Evolutionary conservation across 2,888 invertebrate genomes (phyloP).

Genomic region (Craniophora ligustri): DNA sequence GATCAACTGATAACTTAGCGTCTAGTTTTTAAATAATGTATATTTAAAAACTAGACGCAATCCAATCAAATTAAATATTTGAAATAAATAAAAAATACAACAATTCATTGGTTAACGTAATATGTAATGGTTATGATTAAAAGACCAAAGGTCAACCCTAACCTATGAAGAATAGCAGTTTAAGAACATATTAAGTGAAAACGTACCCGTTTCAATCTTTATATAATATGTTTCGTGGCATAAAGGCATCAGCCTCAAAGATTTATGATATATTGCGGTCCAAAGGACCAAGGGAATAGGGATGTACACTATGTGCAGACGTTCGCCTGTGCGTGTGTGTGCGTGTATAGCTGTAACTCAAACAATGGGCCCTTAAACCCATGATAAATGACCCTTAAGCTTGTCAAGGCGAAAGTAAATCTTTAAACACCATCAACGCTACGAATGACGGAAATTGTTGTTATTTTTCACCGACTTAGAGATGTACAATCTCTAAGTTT

Average conservation of each 20-base stretch:
- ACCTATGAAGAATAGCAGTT: no score
- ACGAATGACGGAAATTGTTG: background rate
- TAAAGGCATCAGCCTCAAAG: conserved; percentile 12
- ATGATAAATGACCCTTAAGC: conserved; percentile 32
- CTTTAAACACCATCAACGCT: conserved; percentile 8
- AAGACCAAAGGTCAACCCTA: no score
- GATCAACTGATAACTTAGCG: no score
- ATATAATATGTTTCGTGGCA: conserved; percentile 10
- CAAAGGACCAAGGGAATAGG: conserved; percentile 5
- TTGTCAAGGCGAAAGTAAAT: conserved; percentile 27
- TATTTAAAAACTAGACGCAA: no score
- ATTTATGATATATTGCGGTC: conserved; percentile 28
- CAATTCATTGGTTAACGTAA: no score
- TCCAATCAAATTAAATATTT: no score
- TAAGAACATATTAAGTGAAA: background rate
- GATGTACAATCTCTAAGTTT: background rate
- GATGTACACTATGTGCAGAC: conserved; percentile 16
- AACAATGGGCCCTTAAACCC: conserved; percentile 17
- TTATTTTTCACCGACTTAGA: background rate
- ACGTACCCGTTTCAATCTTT: background rate
- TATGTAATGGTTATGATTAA: no score
- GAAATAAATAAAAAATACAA: no score
- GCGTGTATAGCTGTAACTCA: no score
- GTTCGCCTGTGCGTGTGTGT: no score
- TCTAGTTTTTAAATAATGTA: no score